phyloP scores from a whole-genome alignment of 2,113 vertebrate species.

The Oryzias javanicus region DNA sequence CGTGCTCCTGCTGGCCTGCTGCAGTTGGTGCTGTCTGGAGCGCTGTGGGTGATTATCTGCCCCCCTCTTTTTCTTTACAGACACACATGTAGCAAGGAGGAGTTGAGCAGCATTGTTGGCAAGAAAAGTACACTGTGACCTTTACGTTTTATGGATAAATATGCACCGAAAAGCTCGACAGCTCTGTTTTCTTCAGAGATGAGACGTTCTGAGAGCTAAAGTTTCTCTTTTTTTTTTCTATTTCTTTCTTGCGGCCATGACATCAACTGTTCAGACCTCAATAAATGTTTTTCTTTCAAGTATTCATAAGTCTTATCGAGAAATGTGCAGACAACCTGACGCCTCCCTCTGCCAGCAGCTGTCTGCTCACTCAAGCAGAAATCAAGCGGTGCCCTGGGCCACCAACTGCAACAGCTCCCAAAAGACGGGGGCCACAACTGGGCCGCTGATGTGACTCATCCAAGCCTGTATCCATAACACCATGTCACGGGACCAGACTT shows the following conservation, averaged over 20 bases:
- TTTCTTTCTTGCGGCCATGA: background rate
- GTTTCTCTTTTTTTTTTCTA: no score
- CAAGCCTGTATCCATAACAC: constrained; percentile 42
- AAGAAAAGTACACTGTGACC: constrained; percentile 44
- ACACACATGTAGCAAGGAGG: constrained; percentile 47
- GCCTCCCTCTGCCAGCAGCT: constrained; percentile 68
- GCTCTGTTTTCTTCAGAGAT: constrained; percentile 57
- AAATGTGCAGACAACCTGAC: constrained; percentile 60
- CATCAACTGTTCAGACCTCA: background rate
- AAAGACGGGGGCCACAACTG: constrained; percentile 63
- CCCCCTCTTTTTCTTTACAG: constrained; percentile 26
- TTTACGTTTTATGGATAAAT: constrained; percentile 59
- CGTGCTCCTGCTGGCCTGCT: constrained; percentile 65
- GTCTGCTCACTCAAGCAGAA: constrained; percentile 68
- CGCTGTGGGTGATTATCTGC: constrained; percentile 50
- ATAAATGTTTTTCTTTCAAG: background rate
- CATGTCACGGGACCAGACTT: constrained; percentile 31
- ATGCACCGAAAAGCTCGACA: constrained; percentile 65
- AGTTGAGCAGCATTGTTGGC: constrained; percentile 35
- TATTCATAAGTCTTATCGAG: constrained; percentile 37
- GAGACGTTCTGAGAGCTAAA: constrained; percentile 13
- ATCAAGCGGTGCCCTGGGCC: constrained; percentile 60
- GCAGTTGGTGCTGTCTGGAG: constrained; percentile 71
- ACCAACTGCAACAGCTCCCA: constrained; percentile 68
- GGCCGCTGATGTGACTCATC: constrained; percentile 61